A percentile compares a stretch with the other conserved stretches of the same genome.
Conservation (phyloP, 2,113 vertebrate genomes). For the Microcebus murinus region DNA sequence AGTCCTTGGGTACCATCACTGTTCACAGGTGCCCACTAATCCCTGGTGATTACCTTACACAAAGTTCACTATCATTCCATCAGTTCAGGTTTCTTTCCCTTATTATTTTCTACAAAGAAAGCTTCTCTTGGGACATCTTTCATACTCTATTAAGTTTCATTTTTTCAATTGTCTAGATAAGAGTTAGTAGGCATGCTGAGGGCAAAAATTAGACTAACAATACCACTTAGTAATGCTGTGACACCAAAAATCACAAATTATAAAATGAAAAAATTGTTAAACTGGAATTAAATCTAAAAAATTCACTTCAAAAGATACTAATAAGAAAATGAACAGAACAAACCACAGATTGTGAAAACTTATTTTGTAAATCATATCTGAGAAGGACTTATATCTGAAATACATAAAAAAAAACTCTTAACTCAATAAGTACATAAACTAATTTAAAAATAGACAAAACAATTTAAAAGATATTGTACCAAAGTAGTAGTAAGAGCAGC, state of each 20-base stretch:
- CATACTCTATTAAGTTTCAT: background rate
- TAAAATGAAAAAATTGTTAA: background rate
- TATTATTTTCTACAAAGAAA: constrained; percentile 15
- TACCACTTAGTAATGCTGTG: background rate
- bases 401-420: background rate
- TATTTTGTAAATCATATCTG: background rate
- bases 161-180: constrained; percentile 4
- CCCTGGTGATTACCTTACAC: background rate
- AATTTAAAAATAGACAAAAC: background rate
- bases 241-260: constrained; percentile 13
- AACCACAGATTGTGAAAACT: background rate
- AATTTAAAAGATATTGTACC: background rate
- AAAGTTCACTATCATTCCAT: background rate
- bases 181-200: background rate
- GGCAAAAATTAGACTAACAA: background rate
- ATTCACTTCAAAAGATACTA: background rate
- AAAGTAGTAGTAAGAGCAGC: background rate
- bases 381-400: background rate
- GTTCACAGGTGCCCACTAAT: too few species aligned
- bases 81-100: background rate
- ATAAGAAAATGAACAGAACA: background rate
- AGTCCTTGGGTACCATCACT: background rate
- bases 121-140: background rate
- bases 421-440: background rate
- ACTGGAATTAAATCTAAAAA: background rate